Conservation (phyloP, 2,888 invertebrate species). For the Stomorhina lunata region DNA sequence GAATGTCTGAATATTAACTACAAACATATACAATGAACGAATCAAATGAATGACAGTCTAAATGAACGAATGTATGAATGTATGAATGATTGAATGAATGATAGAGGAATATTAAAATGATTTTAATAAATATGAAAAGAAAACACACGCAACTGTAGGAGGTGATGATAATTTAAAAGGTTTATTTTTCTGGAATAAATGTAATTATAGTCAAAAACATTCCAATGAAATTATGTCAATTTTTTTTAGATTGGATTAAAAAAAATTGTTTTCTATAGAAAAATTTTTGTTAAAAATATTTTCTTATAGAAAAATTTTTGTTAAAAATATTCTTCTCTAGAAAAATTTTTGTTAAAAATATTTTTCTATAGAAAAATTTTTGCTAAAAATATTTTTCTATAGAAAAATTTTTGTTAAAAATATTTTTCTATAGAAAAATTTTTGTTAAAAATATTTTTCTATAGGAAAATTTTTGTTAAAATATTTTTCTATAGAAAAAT, state of each 20-base stretch:
- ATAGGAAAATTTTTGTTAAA: neutral
- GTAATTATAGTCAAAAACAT: neutral
- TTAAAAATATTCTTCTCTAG: neutral
- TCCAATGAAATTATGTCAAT: neutral
- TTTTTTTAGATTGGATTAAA: no score
- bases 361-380: no score
- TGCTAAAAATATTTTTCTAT: neutral
- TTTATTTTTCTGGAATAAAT: neutral
- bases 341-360: neutral
- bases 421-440: no score
- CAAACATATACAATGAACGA: no score
- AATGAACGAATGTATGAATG: neutral
- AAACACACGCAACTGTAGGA: slow-evolving; percentile 27
- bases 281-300: neutral
- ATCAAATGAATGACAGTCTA: neutral
- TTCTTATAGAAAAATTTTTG: no score
- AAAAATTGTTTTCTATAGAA: neutral
- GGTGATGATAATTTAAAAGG: slow-evolving; percentile 7
- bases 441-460: neutral
- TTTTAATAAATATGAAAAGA: slow-evolving; percentile 4
- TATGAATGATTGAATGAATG: neutral
- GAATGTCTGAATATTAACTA: neutral
- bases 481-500: neutral
- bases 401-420: neutral
- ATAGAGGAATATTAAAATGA: neutral